These are phyloP conservation scores for Oedothorax gibbosus DNA, from an alignment of 1,140 invertebrate genomes.

Conservation along the genomic window DNA sequence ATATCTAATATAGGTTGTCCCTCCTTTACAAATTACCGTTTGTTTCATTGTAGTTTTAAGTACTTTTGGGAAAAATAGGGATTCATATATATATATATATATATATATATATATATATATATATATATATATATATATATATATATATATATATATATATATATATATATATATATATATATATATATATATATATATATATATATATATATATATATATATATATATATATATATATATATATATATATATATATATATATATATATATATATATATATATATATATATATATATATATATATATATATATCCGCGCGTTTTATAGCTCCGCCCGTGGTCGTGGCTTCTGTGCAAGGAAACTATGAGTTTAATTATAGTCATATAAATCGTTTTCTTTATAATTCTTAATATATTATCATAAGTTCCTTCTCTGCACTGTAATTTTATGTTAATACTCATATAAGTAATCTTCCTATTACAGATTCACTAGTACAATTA, in stretches of 20 bases:
- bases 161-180: background rate
- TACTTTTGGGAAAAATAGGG: too few species aligned
- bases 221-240: constrained; percentile 4
- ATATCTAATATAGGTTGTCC: too few species aligned
- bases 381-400: too few species aligned
- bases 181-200: background rate
- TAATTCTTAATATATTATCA: too few species aligned
- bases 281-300: constrained; percentile 2
- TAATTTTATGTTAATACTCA: too few species aligned
- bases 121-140: constrained; percentile 4
- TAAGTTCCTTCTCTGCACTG: too few species aligned
- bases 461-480: too few species aligned
- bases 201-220: constrained; percentile 4
- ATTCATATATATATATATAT: background rate
- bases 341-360: background rate
- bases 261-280: constrained; percentile 4
- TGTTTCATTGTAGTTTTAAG: too few species aligned
- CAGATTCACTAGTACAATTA: too few species aligned
- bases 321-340: background rate
- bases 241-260: constrained; percentile 4
- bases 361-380: too few species aligned
- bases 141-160: constrained; percentile 1
- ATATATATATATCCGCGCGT: background rate
- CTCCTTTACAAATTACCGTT: too few species aligned
- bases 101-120: constrained; percentile 4